These are phyloP conservation scores for Cololabis saira DNA, from an alignment of 2,113 vertebrate species.

Conservation along the genomic window DNA sequence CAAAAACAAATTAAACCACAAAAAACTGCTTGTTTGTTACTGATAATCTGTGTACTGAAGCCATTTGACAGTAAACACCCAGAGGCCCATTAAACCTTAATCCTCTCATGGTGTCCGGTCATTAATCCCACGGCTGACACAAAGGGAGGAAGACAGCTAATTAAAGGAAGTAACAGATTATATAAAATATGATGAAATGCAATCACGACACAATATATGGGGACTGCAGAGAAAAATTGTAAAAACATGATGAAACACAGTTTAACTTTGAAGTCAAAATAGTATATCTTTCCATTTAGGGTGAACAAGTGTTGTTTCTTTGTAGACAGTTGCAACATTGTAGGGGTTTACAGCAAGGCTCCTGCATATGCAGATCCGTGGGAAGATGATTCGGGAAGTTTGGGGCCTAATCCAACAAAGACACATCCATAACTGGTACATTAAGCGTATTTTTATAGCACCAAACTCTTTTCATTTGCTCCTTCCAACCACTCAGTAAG, in stretches of 20 bases:
- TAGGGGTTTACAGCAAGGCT: too few species aligned
- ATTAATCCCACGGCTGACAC: conserved; percentile 33
- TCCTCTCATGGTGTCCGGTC: conserved; percentile 40
- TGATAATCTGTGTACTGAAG: conserved; percentile 13
- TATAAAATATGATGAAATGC: conserved; percentile 7
- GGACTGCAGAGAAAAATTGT: neutral
- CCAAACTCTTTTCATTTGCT: too few species aligned
- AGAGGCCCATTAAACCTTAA: conserved; percentile 52
- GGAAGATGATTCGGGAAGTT: too few species aligned
- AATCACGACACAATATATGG: neutral
- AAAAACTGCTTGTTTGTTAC: conserved; percentile 12
- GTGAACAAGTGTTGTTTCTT: too few species aligned
- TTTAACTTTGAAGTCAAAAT: too few species aligned
- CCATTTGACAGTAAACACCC: conserved; percentile 21
- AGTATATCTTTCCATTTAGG: too few species aligned
- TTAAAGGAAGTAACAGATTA: conserved; percentile 28
- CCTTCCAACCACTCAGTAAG: too few species aligned
- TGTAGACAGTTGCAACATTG: too few species aligned
- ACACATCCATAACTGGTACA: too few species aligned
- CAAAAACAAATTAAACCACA: neutral
- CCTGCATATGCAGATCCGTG: too few species aligned
- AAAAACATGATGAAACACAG: neutral
- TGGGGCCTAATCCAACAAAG: too few species aligned
- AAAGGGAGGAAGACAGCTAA: conserved; percentile 23
- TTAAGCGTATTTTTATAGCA: too few species aligned